Conservation (phyloP, 2,797 vertebrate genomes). For the Sebastes flavidus region DNA sequence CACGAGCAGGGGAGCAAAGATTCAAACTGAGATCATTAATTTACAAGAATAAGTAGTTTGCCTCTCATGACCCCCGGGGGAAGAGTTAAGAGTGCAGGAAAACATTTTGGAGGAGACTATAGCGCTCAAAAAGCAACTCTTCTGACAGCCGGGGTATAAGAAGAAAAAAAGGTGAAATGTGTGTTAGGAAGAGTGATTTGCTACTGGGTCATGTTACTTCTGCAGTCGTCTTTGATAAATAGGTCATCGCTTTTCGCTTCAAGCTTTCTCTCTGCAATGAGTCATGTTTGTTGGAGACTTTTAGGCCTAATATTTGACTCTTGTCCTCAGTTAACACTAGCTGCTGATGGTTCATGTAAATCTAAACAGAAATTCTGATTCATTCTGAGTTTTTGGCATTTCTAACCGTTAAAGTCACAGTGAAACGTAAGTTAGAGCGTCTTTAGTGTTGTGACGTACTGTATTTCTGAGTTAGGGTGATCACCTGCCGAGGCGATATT, state of each 20-base stretch:
- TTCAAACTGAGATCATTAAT: slow-evolving; percentile 35
- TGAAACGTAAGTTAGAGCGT: neutral
- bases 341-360: slow-evolving; percentile 7
- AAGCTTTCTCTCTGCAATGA: slow-evolving; percentile 54
- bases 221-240: slow-evolving; percentile 58
- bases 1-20: slow-evolving; percentile 6
- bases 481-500: too few species aligned
- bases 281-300: slow-evolving; percentile 57
- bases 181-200: slow-evolving; percentile 25
- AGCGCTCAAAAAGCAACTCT: neutral
- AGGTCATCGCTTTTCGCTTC: slow-evolving; percentile 59
- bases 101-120: slow-evolving; percentile 12
- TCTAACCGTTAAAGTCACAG: neutral
- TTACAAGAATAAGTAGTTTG: slow-evolving; percentile 28
- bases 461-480: neutral
- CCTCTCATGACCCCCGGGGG: slow-evolving; percentile 8
- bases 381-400: slow-evolving; percentile 17
- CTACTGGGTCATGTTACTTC: slow-evolving; percentile 49
- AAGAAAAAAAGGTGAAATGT: slow-evolving; percentile 27
- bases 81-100: slow-evolving; percentile 18
- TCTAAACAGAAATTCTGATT: neutral
- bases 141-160: slow-evolving; percentile 4
- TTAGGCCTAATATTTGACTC: slow-evolving; percentile 45
- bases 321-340: neutral
- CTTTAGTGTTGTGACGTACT: neutral